Percentiles rank a stretch among this genome's conserved stretches.
Evolutionary conservation across 2,797 vertebrate genomes (phyloP).

Genomic region (Propithecus deckenii): DNA sequence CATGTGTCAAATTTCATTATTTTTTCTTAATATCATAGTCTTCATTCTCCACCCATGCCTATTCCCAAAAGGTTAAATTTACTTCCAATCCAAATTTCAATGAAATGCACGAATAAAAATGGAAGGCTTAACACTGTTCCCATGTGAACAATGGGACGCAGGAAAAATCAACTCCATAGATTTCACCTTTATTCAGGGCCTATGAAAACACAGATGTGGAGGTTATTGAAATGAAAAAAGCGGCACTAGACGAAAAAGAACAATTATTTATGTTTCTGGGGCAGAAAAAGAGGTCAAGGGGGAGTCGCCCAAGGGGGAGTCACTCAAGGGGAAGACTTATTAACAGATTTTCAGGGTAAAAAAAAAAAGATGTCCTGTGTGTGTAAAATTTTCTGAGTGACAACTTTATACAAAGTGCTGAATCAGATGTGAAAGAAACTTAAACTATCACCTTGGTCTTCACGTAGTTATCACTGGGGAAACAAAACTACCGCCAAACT

Average conservation of each 20-base stretch:
- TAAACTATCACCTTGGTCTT: neutral
- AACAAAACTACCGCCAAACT: conserved; percentile 9
- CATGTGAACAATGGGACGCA: conserved; percentile 19
- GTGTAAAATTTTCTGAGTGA: conserved; percentile 35
- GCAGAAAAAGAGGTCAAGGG: conserved; percentile 78
- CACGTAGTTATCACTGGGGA: neutral
- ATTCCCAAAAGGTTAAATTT: conserved; percentile 10
- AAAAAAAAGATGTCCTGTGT: neutral
- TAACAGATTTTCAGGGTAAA: conserved; percentile 56
- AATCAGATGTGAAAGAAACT: conserved; percentile 41
- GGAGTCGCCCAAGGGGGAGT: conserved; percentile 54
- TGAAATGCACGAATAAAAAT: conserved; percentile 50
- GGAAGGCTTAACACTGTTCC: neutral
- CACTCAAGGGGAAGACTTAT: conserved; percentile 50
- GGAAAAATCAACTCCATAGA: neutral
- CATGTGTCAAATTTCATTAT: neutral
- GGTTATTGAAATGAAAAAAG: conserved; percentile 65
- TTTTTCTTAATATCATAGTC: conserved; percentile 5
- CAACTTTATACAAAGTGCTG: conserved; percentile 20
- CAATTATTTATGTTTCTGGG: conserved; percentile 78
- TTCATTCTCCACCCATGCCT: neutral
- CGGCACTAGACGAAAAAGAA: conserved; percentile 53
- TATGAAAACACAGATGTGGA: conserved; percentile 29
- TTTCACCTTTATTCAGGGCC: conserved; percentile 30
- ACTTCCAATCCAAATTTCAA: conserved; percentile 29